Percentiles rank a stretch among this genome's conserved stretches.
Conservation (phyloP, 2,888 invertebrate genomes). For the Cephus rjabovi region DNA sequence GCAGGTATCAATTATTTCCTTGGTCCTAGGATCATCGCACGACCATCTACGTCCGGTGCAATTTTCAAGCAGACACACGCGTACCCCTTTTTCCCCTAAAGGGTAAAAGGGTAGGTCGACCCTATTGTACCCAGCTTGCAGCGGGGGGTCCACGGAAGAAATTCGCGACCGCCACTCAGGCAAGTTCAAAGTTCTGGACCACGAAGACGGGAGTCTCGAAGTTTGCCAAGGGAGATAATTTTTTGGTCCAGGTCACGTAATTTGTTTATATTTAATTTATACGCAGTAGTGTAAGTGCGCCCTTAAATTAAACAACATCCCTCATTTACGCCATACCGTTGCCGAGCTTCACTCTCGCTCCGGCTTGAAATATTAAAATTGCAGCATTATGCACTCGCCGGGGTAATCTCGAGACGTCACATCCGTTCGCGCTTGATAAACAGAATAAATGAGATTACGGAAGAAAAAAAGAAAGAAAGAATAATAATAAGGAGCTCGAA, state of each 20-base stretch:
- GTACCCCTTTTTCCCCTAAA: not conserved
- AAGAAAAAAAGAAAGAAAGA: not conserved
- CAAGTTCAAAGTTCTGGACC: not conserved
- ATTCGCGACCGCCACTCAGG: not conserved
- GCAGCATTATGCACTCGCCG: not conserved
- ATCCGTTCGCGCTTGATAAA: slow-evolving; percentile 4
- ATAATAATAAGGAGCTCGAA: not conserved
- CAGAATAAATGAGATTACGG: not conserved
- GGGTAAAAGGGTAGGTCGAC: not conserved
- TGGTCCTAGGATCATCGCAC: too few species aligned
- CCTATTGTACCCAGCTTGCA: not conserved
- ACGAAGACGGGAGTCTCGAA: not conserved
- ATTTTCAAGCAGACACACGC: too few species aligned
- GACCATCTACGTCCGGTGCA: too few species aligned
- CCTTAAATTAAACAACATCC: slow-evolving; percentile 22
- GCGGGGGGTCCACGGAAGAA: not conserved
- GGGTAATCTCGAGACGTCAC: not conserved
- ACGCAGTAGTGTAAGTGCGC: slow-evolving; percentile 14
- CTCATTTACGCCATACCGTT: not conserved
- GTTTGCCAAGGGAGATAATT: not conserved
- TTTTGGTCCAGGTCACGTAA: not conserved
- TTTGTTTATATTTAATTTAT: slow-evolving; percentile 24
- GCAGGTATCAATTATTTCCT: too few species aligned
- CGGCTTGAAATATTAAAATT: slow-evolving; percentile 20
- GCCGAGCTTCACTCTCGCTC: not conserved